Conservation (phyloP, 2,797 vertebrate genomes). For the Mormyrops boulengeri region DNA sequence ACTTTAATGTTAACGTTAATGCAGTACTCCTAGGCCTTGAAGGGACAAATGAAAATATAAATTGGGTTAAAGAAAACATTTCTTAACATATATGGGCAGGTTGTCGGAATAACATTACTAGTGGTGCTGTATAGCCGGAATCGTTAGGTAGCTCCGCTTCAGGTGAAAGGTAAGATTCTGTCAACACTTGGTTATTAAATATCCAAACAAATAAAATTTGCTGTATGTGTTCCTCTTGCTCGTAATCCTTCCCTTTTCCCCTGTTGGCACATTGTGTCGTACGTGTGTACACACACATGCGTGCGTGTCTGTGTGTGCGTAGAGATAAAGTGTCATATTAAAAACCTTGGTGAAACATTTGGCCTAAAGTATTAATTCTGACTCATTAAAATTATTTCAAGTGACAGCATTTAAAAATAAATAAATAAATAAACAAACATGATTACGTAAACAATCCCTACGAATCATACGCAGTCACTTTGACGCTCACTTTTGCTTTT, state of each 20-base stretch:
- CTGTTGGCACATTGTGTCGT: not conserved
- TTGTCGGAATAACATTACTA: not conserved
- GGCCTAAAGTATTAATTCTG: not conserved
- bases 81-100: not conserved
- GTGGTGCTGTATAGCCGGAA: not conserved
- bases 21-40: not conserved
- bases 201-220: not conserved
- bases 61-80: not conserved
- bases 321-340: not conserved
- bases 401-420: not conserved
- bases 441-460: not conserved
- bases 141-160: not conserved
- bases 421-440: not conserved
- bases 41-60: not conserved
- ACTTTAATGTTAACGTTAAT: not conserved
- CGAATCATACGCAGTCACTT: not conserved
- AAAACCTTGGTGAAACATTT: not conserved
- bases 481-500: not conserved
- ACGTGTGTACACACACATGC: not conserved
- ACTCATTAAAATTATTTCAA: not conserved
- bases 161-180: not conserved
- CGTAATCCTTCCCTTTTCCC: not conserved
- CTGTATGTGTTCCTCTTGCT: not conserved
- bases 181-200: not conserved
- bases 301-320: not conserved